These are phyloP conservation scores for Scotopteryx bipunctaria DNA, from an alignment of 2,888 invertebrate species.

Conservation along the genomic window DNA sequence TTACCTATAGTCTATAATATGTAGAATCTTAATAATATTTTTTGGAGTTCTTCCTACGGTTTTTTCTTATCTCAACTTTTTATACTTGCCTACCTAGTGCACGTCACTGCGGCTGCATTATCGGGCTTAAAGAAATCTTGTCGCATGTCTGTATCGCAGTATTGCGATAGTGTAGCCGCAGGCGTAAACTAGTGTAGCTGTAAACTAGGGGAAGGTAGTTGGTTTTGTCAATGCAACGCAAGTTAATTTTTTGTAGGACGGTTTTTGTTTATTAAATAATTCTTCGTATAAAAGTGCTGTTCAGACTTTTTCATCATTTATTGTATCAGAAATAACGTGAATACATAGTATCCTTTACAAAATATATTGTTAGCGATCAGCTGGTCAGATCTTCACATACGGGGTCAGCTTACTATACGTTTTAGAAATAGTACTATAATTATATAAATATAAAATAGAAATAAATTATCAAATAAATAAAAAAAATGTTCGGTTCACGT, in stretches of 20 bases:
- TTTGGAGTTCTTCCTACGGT: too few species aligned
- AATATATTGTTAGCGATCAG: conserved; percentile 36
- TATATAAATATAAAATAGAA: conserved; percentile 82
- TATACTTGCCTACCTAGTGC: too few species aligned
- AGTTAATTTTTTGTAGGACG: neutral
- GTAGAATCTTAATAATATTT: too few species aligned
- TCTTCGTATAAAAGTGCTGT: conserved; percentile 58
- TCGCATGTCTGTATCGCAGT: too few species aligned
- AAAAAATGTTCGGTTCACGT: conserved; percentile 68
- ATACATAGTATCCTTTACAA: conserved; percentile 71
- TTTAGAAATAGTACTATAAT: conserved; percentile 74
- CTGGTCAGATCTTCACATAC: conserved; percentile 32
- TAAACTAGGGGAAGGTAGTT: too few species aligned
- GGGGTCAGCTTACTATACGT: conserved; percentile 64
- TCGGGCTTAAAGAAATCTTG: too few species aligned
- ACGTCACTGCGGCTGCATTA: too few species aligned
- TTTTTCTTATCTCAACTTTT: too few species aligned
- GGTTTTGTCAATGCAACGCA: too few species aligned
- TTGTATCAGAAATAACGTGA: conserved; percentile 62
- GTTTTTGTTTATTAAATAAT: conserved; percentile 22
- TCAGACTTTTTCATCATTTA: conserved; percentile 73
- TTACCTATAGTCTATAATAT: too few species aligned
- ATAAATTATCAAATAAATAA: conserved; percentile 77
- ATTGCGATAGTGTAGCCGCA: too few species aligned
- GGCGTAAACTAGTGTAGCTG: too few species aligned